Conservation (phyloP, 2,888 invertebrate species). For the Lepidochrysops patricia region DNA sequence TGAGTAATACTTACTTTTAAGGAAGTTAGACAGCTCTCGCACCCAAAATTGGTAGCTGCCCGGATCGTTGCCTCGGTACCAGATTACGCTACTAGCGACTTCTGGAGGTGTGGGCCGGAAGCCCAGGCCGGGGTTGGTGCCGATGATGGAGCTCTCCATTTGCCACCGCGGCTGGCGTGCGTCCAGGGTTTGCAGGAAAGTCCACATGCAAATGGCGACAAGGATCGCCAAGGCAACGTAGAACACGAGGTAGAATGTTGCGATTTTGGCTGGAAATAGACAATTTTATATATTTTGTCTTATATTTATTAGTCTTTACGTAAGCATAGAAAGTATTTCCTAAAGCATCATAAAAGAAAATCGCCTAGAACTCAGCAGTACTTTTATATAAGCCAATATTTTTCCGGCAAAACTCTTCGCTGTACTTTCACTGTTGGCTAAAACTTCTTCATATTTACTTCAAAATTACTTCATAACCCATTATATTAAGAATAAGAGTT, state of each 20-base stretch:
- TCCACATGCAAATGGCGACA: conserved; percentile 95
- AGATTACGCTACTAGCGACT: conserved; percentile 94
- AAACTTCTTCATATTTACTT: too few relatives aligned
- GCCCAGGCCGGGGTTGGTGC: conserved; percentile 96
- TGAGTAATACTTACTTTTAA: conserved; percentile 83
- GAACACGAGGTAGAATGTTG: conserved; percentile 95
- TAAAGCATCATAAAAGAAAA: too few relatives aligned
- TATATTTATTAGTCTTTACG: too few relatives aligned
- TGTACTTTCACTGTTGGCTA: too few relatives aligned
- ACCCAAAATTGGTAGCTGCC: conserved; percentile 87
- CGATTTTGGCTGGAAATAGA: conserved; percentile 87
- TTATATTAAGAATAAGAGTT: too few relatives aligned
- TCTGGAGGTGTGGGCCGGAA: conserved; percentile 93
- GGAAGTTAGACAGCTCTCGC: conserved; percentile 81
- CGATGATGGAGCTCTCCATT: conserved; percentile 89
- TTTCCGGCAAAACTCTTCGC: too few relatives aligned
- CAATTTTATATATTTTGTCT: background rate
- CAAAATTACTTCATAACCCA: too few relatives aligned
- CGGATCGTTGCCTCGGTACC: conserved; percentile 89
- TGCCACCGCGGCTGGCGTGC: conserved; percentile 93
- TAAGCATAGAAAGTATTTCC: too few relatives aligned
- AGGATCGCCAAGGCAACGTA: conserved; percentile 93
- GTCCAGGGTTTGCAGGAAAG: conserved; percentile 93
- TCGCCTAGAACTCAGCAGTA: too few relatives aligned
- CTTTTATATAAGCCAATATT: too few relatives aligned